A percentile compares a stretch with the other conserved stretches of the same genome.
phyloP scores from a whole-genome alignment of 2,797 vertebrate genomes.

The Steatocranus sp. region DNA sequence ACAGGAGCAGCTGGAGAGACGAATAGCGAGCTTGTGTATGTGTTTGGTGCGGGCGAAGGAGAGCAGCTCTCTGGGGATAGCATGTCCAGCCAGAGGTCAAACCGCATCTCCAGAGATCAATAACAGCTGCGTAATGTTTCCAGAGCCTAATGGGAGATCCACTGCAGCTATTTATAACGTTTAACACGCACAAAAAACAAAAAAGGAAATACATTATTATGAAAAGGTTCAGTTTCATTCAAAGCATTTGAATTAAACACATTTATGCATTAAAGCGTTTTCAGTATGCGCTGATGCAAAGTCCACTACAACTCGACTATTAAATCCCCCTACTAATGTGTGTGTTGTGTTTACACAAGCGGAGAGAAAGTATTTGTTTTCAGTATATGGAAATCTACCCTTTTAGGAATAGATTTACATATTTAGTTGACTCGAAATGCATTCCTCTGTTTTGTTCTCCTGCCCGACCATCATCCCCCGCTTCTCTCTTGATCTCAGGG shows the following conservation, averaged over 20 bases:
- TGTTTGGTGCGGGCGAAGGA: slow-evolving; percentile 14
- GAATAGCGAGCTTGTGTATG: slow-evolving; percentile 15
- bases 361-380: slow-evolving; percentile 10
- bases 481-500: not conserved
- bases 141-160: slow-evolving; percentile 18
- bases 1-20: not conserved
- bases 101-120: slow-evolving; percentile 56
- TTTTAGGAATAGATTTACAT: slow-evolving; percentile 23
- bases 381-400: slow-evolving; percentile 21
- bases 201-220: not conserved
- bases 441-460: not conserved
- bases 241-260: not conserved
- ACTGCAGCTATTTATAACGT: slow-evolving; percentile 30
- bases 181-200: not conserved
- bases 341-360: not conserved
- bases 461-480: not conserved
- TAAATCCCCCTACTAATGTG: not conserved
- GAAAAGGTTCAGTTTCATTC: not conserved
- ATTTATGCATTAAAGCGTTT: not conserved
- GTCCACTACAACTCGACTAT: not conserved
- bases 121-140: slow-evolving; percentile 40
- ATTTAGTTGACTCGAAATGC: slow-evolving; percentile 11
- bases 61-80: slow-evolving; percentile 21
- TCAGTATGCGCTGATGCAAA: not conserved
- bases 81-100: slow-evolving; percentile 51